A percentile compares a stretch with the other conserved stretches of the same genome.
These are phyloP conservation scores for Rhea americana DNA, from an alignment of 2,113 vertebrate genomes.

Conservation along the genomic window DNA sequence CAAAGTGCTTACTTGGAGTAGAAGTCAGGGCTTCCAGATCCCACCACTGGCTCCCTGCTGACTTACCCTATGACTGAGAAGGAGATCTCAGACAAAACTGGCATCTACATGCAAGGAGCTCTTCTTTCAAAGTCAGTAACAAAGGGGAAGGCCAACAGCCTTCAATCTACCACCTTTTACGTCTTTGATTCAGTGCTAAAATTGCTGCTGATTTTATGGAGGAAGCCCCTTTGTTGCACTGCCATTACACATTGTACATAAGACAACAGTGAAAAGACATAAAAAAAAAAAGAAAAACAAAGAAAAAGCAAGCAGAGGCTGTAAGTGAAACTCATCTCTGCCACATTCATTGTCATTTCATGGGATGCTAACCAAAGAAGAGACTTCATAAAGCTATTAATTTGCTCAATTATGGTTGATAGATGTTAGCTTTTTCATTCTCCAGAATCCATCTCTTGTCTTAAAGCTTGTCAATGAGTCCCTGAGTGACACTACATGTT, in stretches of 20 bases:
- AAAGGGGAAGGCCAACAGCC: rapidly evolving
- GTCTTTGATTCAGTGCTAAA: background rate
- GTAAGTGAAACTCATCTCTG: background rate
- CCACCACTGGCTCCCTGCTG: rapidly evolving
- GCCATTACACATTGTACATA: background rate
- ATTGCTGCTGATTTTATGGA: background rate
- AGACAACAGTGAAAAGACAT: background rate
- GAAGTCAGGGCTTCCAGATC: background rate
- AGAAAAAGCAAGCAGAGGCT: background rate
- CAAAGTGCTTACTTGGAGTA: background rate
- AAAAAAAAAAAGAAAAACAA: background rate
- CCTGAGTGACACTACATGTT: conserved; percentile 49
- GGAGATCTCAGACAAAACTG: background rate
- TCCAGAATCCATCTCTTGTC: background rate
- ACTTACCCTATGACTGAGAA: background rate
- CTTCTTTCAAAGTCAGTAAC: background rate
- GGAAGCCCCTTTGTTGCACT: background rate
- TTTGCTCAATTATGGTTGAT: conserved; percentile 65
- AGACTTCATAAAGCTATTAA: conserved; percentile 48
- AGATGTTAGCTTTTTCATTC: conserved; percentile 24
- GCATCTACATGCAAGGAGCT: background rate
- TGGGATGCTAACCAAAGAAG: conserved; percentile 33
- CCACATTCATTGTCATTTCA: conserved; percentile 21
- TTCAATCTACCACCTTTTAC: background rate
- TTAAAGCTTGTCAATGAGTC: conserved; percentile 43